Evolutionary conservation across 1,140 invertebrate species (phyloP).

Genomic region (Drosophila sturtevanti): DNA sequence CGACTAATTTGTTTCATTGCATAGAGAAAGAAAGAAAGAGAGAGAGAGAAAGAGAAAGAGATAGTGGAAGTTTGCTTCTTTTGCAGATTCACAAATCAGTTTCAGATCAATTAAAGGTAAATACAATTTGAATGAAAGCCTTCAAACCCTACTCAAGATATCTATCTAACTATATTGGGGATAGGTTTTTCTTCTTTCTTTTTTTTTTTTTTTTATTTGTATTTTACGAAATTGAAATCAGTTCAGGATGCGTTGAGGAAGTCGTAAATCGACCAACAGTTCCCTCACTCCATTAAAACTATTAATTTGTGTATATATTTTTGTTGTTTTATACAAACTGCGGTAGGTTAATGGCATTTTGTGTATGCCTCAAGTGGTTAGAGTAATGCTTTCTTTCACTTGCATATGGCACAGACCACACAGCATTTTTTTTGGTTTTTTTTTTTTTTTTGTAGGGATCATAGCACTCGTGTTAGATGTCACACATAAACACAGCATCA

Average conservation of each 20-base stretch:
- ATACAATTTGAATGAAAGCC: conserved; percentile 71
- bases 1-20: conserved; percentile 66
- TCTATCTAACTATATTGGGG: conserved; percentile 61
- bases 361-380: conserved; percentile 63
- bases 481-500: conserved; percentile 56
- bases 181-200: conserved; percentile 3
- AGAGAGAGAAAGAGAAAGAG: no score
- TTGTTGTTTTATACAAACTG: conserved; percentile 71
- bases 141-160: conserved; percentile 77
- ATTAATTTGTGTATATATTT: conserved; percentile 57
- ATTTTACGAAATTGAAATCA: conserved; percentile 24
- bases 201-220: no score
- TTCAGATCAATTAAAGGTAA: conserved; percentile 67
- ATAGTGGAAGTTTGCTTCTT: background rate
- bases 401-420: conserved; percentile 64
- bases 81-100: background rate
- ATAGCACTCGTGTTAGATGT: conserved; percentile 59
- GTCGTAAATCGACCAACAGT: conserved; percentile 76
- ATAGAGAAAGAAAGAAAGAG: no score
- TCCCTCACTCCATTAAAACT: conserved; percentile 54
- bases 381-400: conserved; percentile 72
- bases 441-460: background rate
- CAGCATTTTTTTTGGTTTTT: conserved; percentile 17
- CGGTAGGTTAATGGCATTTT: conserved; percentile 71
- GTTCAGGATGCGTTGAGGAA: conserved; percentile 66